Percentiles rank a stretch among this genome's conserved stretches.
phyloP scores from a whole-genome alignment of 2,113 vertebrate species.

The Tiliqua scincoides region DNA sequence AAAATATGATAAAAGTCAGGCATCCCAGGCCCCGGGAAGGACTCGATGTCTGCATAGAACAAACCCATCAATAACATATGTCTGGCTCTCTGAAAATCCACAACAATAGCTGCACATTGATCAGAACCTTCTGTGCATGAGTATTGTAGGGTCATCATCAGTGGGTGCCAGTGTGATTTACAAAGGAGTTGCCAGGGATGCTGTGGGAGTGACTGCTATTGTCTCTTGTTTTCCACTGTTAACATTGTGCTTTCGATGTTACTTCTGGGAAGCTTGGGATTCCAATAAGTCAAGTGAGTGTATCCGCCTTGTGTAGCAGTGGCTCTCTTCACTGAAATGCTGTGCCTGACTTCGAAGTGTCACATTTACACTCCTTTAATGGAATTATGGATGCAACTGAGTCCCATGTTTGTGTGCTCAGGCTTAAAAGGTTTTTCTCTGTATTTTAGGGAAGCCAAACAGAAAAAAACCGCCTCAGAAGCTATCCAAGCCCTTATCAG shows the following conservation, averaged over 20 bases:
- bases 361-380: not conserved
- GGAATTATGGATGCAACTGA: not conserved
- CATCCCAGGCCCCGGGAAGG: too few relatives aligned
- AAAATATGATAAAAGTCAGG: too few relatives aligned
- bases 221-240: too few relatives aligned
- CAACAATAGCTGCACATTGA: not conserved
- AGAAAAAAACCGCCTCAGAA: not conserved
- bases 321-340: not conserved
- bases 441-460: not conserved
- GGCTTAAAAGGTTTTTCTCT: not conserved
- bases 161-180: not conserved
- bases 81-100: too few relatives aligned
- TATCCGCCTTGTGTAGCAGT: too few relatives aligned
- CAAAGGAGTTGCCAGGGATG: too few relatives aligned
- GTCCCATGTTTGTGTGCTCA: not conserved
- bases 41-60: too few relatives aligned
- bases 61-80: too few relatives aligned
- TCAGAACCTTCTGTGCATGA: not conserved
- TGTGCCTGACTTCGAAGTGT: not conserved
- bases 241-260: not conserved
- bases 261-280: not conserved
- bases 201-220: too few relatives aligned
- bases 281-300: not conserved
- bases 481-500: not conserved
- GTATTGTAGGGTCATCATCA: not conserved